Evolutionary conservation across 2,797 vertebrate genomes (phyloP).

Genomic region (Notamacropus eugenii): DNA sequence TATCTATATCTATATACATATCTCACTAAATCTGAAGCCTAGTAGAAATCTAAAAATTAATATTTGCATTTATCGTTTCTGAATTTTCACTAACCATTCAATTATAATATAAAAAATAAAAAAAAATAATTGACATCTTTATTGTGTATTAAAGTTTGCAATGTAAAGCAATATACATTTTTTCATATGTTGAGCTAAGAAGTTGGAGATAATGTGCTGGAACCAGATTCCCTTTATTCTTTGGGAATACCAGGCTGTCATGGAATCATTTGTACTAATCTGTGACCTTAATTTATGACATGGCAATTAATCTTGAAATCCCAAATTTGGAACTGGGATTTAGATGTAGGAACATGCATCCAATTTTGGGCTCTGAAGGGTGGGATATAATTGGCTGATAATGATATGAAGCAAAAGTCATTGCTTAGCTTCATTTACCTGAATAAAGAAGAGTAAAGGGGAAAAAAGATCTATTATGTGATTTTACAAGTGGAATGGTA

Average conservation of each 20-base stretch:
- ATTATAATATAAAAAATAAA: not conserved
- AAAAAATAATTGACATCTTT: not conserved
- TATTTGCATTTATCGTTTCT: not conserved
- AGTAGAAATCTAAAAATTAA: slow-evolving; percentile 12
- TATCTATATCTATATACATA: accelerated
- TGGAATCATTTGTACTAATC: not conserved
- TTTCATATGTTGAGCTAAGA: not conserved
- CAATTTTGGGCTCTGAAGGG: not conserved
- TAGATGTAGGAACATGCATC: not conserved
- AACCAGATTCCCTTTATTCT: not conserved
- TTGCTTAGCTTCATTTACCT: not conserved
- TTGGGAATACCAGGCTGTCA: not conserved
- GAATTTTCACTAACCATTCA: not conserved
- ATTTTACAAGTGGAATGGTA: not conserved
- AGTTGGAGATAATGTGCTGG: not conserved
- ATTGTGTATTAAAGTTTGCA: not conserved
- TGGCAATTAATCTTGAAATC: not conserved
- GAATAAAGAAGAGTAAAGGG: not conserved
- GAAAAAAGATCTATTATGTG: not conserved
- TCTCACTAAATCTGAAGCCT: accelerated
- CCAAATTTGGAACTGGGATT: not conserved
- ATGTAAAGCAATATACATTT: not conserved
- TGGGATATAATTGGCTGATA: not conserved
- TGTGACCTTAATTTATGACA: not conserved
- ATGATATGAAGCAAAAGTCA: not conserved